These are phyloP conservation scores for Phortica variegata DNA, from an alignment of 1,140 invertebrate species.

Conservation along the genomic window DNA sequence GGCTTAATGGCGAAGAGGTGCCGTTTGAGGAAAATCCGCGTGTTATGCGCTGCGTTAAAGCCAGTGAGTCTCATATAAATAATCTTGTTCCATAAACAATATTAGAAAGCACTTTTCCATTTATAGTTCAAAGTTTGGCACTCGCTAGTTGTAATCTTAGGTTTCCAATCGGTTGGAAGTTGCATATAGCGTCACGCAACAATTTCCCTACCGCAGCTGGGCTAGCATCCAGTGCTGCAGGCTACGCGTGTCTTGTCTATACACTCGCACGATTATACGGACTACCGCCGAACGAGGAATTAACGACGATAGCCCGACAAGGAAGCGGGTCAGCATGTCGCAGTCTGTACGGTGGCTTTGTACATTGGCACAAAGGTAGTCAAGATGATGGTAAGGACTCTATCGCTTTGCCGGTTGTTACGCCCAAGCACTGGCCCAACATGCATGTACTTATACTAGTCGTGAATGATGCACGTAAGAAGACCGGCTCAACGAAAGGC, in stretches of 20 bases:
- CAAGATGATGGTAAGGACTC: constrained; percentile 77
- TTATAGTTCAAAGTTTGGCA: constrained; percentile 53
- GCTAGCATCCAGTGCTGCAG: constrained; percentile 95
- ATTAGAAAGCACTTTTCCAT: neutral
- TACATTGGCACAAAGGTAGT: constrained; percentile 79
- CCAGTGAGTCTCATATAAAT: constrained; percentile 63
- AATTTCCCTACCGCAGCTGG: constrained; percentile 99
- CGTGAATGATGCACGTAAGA: constrained; percentile 84
- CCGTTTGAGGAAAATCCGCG: constrained; percentile 70
- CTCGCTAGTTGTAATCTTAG: constrained; percentile 48
- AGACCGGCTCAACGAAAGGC: constrained; percentile 84
- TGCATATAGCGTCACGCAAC: constrained; percentile 91
- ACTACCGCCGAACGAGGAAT: constrained; percentile 70
- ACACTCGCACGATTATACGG: constrained; percentile 77
- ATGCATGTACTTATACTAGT: constrained; percentile 89
- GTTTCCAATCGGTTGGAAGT: constrained; percentile 66
- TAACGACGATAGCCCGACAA: constrained; percentile 79
- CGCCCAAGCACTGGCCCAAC: constrained; percentile 84
- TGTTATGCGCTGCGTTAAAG: constrained; percentile 75
- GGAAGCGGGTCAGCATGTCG: constrained; percentile 97
- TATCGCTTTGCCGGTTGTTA: constrained; percentile 72
- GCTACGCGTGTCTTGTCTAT: constrained; percentile 87
- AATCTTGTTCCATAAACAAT: neutral
- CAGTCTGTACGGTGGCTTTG: constrained; percentile 91
- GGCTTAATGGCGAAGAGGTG: constrained; percentile 87